Conservation (phyloP, 2,888 invertebrate species). For the Agrotis puta region DNA sequence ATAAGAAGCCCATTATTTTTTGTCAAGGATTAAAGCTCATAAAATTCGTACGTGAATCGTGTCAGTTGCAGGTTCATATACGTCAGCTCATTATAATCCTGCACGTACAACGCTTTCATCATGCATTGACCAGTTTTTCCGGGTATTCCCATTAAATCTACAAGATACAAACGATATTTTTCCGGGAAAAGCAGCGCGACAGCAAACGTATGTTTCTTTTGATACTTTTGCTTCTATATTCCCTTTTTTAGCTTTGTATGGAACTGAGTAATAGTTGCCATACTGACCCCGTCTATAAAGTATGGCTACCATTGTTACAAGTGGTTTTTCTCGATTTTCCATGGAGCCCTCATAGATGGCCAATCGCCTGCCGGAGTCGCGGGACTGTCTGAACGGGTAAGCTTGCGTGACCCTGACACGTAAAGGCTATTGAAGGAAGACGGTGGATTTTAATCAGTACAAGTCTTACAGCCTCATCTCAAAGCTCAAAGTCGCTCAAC, state of each 20-base stretch:
- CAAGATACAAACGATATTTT: slow-evolving; percentile 16
- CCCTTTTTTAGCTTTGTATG: slow-evolving; percentile 3
- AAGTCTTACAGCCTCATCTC: too few relatives aligned
- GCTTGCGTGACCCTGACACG: too few relatives aligned
- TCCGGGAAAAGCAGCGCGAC: background rate
- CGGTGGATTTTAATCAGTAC: too few relatives aligned
- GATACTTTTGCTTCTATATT: slow-evolving; percentile 9
- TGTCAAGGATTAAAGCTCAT: background rate
- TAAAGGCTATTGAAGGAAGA: too few relatives aligned
- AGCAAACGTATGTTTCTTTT: slow-evolving; percentile 21
- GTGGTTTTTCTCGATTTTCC: too few relatives aligned
- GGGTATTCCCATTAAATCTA: background rate
- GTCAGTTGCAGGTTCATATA: background rate
- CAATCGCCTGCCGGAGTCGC: too few relatives aligned
- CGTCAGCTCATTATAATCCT: background rate
- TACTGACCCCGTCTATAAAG: too few relatives aligned
- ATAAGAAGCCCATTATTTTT: background rate
- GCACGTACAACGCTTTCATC: background rate
- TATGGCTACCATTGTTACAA: too few relatives aligned
- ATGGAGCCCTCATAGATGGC: too few relatives aligned
- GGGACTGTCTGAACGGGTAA: too few relatives aligned
- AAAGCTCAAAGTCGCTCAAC: too few relatives aligned
- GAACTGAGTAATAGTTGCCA: background rate
- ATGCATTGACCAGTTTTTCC: background rate
- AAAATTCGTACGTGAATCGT: background rate